Evolutionary conservation across 2,888 invertebrate species (phyloP), one percentile per base, ranked within the genome.

Genomic region (Pyrrhopygopsis socrates): DNA sequence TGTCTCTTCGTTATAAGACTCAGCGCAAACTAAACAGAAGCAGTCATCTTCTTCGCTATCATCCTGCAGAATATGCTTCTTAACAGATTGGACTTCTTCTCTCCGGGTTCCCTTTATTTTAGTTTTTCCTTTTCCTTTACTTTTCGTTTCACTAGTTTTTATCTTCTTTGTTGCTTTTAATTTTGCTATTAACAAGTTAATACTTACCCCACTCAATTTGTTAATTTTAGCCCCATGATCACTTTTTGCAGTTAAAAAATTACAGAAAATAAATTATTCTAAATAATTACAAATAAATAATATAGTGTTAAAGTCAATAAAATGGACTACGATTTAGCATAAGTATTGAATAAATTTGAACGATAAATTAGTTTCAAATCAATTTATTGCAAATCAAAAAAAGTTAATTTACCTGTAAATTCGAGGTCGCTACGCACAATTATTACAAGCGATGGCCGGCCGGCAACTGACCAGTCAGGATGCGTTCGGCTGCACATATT

Each of bases 141-240:
- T 41, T 77, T 70, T 60, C 18, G 63, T 83, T 73, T 71, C 71
- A 77, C 71, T 77, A 83, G 34, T 77, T 77, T 75, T 75, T 75
- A 24, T 83, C 71, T 83, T 83, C 70, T 83, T 77, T 5, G 76
- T 24, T 83, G 24, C 63, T 68, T 77, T 83, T 77, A 77, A 71
- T 77, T 73, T 83, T 18, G 60, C 73, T 75, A n/a, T n/a, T n/a
- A n/a, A n/a, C n/a, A n/a, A n/a, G n/a, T n/a, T n/a, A n/a, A n/a
- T n/a, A n/a, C n/a, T n/a, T n/a, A n/a, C n/a, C n/a, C n/a, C n/a
- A n/a, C n/a, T n/a, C n/a, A n/a, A n/a, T n/a, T n/a, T n/a, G n/a
- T n/a, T n/a, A n/a, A n/a, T n/a, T n/a, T n/a, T n/a, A n/a, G n/a
- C n/a, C n/a, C n/a, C n/a, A n/a, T n/a, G n/a, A n/a, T n/a, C n/a